A percentile compares a stretch with the other conserved stretches of the same genome.
Conservation (phyloP, 2,888 invertebrate genomes). For the Mycalesis mineus region DNA sequence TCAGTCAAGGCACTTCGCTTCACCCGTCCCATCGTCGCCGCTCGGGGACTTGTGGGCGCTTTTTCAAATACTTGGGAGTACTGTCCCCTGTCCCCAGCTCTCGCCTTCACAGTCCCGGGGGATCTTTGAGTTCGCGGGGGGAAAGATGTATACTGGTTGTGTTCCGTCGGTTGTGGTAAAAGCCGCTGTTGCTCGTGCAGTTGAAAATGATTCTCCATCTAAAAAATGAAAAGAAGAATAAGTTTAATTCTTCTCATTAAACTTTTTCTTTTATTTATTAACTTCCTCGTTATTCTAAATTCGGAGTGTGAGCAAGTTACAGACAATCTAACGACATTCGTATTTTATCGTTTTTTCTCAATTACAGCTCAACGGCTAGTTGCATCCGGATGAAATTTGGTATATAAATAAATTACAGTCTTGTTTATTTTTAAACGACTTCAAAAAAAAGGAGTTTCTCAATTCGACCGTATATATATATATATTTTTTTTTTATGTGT, state of each 20-base stretch:
- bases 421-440: no score
- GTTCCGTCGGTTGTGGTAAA: slow-evolving; percentile 61
- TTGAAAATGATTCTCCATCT: slow-evolving; percentile 71
- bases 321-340: no score
- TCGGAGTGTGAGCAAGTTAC: no score
- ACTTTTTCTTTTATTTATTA: neutral
- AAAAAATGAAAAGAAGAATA: slow-evolving; percentile 1
- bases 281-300: neutral
- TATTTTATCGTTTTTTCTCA: no score
- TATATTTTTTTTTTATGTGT: no score
- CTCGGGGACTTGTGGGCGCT: slow-evolving; percentile 74
- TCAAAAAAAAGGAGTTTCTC: no score
- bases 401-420: no score
- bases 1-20: slow-evolving; percentile 48
- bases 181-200: slow-evolving; percentile 72
- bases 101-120: slow-evolving; percentile 59
- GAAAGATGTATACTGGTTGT: slow-evolving; percentile 72
- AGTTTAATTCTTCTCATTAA: neutral
- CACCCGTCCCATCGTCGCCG: slow-evolving; percentile 63
- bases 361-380: no score
- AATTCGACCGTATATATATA: no score
- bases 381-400: no score
- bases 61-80: slow-evolving; percentile 78
- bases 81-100: slow-evolving; percentile 69
- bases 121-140: slow-evolving; percentile 57